phyloP scores from a whole-genome alignment of 2,888 invertebrate genomes.

The Cerastis leucographa region DNA sequence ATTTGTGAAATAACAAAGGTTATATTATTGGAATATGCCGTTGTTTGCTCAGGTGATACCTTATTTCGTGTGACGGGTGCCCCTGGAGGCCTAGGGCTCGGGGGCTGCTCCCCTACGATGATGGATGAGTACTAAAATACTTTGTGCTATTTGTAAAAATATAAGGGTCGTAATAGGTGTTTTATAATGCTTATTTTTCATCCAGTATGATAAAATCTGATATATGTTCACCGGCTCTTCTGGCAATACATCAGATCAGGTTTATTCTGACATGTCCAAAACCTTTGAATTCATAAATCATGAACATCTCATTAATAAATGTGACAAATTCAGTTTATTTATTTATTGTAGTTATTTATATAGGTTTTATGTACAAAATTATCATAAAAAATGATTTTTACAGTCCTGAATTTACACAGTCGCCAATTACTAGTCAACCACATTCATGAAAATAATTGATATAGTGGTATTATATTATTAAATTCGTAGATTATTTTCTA shows the following conservation, averaged over 20 bases:
- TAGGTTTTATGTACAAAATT: too few species aligned
- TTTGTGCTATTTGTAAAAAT: conserved; percentile 5
- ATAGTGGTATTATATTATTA: too few species aligned
- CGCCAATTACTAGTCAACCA: too few species aligned
- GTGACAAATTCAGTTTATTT: neutral
- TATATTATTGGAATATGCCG: conserved; percentile 17
- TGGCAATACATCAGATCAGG: neutral
- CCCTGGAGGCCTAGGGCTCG: conserved; percentile 29
- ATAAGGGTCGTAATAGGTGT: neutral
- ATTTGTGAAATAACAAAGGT: conserved; percentile 19
- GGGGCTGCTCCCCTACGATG: conserved; percentile 4
- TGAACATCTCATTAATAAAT: neutral
- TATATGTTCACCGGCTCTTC: neutral
- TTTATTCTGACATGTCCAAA: neutral
- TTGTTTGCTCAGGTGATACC: conserved; percentile 50
- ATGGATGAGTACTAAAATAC: conserved; percentile 35
- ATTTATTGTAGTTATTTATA: too few species aligned
- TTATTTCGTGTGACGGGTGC: conserved; percentile 43
- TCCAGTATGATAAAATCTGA: neutral
- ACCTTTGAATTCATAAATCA: neutral
- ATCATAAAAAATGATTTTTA: too few species aligned
- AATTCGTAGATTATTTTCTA: too few species aligned
- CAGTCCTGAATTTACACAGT: too few species aligned
- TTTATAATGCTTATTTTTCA: neutral
- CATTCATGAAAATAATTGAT: too few species aligned